Base-by-base conservation (phyloP, 2,888 invertebrate species). In the Limnephilus rhombicus region DNA sequence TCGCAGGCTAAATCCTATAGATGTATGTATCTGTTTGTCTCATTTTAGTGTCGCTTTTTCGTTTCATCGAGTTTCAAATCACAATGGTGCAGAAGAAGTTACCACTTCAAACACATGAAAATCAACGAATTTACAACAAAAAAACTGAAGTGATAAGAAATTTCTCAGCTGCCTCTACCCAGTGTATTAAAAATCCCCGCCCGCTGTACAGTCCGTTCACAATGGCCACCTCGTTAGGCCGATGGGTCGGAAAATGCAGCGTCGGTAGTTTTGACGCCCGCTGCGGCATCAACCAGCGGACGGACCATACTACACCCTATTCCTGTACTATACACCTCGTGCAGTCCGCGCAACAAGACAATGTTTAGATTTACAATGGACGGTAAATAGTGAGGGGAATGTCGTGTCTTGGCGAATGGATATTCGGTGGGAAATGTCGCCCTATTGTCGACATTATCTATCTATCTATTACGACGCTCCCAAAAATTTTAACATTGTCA, bases 141-240 rank as follows among this genome's bases (percentile, higher is more conserved):
- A 68, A 45, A 68, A 68, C 24, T 68, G 2, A 68, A 11, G 24
- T 68, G 9, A 9, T n/a, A 2, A n/a, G 68, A n/a, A 68, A 68
- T 9, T 68, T 24, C 9, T 68, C 24, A 18, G 18, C 68, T 24
- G 24, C 18, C 24, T 68, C n/a, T 9, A 7, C n/a, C 24, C 68
- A 68, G n/a, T 9, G 68, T 68, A 24, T n/a, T 24, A 68, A 24
- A 68, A 9, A 24, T 68, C 68, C 2, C 24, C 68, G 9, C n/a
- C 9, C 24, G 68, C n/a, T 68, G 68, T 68, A 68, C 68, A 68
- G 68, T 41, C 34, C 29, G 80, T 53, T 80, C 68, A 92, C 92
- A 92, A 92, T 92, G 88, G 92, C 31, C 90, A 49, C 34, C 91
- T 92, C 92, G 92, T 92, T 92, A 92, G 92, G 53, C 53, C 91